Base-by-base conservation (phyloP, 2,888 invertebrate species). In the Acanthopleura granulata region DNA sequence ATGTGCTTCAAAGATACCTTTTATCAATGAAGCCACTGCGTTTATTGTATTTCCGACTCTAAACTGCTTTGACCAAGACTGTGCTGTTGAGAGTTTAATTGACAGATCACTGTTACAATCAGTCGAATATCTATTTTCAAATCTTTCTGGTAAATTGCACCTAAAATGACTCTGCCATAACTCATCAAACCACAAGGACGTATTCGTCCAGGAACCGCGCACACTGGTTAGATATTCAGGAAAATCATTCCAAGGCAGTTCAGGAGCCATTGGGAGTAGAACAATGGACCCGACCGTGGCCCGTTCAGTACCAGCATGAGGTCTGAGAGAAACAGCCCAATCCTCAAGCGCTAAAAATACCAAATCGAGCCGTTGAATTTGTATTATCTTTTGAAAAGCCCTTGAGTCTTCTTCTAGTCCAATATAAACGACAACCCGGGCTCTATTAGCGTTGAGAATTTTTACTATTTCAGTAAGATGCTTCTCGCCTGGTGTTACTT, bases 311-410 rank as follows among this genome's bases (percentile, higher is more conserved):
- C 66, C 66, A 18, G 14, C 4, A 15, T 27, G 3, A 66, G 66
- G 66, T 27, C 29, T 66, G 6, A 22, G 16, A 27, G 22, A 22
- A 18, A 66, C 66, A 6, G 66, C 66, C 66, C 66, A 66, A 25
- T 66, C 66, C 25, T 66, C 66, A 22, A 66, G 29, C 16, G 27
- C 66, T 16, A 66, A 27, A 25, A 66, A 66, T 16, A 66, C 66
- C 18, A 66, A 15, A 27, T 66, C 29, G 16, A 66, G 18, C 15
- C 6, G 1, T 18, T 66, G 18, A 27, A 16, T 6, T 27, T 66
- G 18, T 16, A 66, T 16, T 16, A 66, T 25, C 16, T 25, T 22
- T 66, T 66, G 66, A 25, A 66, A 66, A 22, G 16, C 25, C 25
- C 3, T 22, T 66, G 29, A 16, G 14, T 66, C 66, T 27, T 66